These are phyloP conservation scores for Melanotaenia pygmaea DNA, from an alignment of 2,797 vertebrate genomes.

Conservation along the genomic window DNA sequence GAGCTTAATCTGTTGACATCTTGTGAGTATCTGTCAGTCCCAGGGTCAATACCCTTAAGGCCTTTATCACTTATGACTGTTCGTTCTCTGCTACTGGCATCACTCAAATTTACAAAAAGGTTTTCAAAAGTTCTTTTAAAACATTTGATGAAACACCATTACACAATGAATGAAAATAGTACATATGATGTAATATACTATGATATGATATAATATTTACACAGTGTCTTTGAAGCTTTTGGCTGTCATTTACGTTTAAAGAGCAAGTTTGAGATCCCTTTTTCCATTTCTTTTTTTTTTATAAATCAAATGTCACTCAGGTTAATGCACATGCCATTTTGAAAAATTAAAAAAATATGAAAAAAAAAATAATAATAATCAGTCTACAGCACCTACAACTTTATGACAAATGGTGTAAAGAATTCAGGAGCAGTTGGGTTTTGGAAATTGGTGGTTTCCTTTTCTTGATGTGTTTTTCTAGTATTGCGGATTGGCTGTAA, in stretches of 20 bases:
- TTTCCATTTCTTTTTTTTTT: no score
- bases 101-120: neutral
- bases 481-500: neutral
- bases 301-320: no score
- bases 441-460: no score
- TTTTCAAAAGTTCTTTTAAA: neutral
- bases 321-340: no score
- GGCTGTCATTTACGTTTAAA: neutral
- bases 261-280: no score
- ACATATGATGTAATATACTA: no score
- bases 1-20: constrained; percentile 73
- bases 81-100: constrained; percentile 42
- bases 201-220: neutral
- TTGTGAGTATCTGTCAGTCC: constrained; percentile 56
- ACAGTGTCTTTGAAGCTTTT: neutral
- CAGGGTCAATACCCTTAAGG: constrained; percentile 60
- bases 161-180: neutral
- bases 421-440: no score
- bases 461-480: neutral
- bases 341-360: no score
- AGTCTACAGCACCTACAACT: no score
- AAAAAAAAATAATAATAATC: no score
- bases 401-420: no score
- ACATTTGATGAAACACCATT: neutral
- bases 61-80: constrained; percentile 59